A percentile compares a stretch with the other conserved stretches of the same genome.
These are phyloP conservation scores for Larimichthys polyactis DNA, from an alignment of 2,113 vertebrate species.

Conservation along the genomic window DNA sequence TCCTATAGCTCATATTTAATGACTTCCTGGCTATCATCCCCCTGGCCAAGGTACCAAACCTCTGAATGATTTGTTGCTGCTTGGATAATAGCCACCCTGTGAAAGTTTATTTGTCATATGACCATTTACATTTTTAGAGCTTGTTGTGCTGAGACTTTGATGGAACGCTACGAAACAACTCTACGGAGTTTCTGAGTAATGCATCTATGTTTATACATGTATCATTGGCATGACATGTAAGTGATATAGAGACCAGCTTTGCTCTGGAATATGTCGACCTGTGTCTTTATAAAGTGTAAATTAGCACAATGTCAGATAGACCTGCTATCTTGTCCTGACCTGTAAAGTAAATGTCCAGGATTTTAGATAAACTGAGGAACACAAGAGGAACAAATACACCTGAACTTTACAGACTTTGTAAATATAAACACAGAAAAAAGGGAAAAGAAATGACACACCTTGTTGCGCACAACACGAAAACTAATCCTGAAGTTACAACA, in stretches of 20 bases:
- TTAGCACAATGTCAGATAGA: conserved; percentile 4
- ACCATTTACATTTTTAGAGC: background rate
- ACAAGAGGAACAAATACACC: background rate
- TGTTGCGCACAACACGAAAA: background rate
- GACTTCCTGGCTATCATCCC: background rate
- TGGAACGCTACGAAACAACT: background rate
- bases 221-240: background rate
- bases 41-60: conserved; percentile 24
- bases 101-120: conserved; percentile 7
- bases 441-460: background rate
- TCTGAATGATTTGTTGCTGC: conserved; percentile 38
- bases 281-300: conserved; percentile 1
- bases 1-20: conserved; percentile 58
- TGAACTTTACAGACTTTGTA: background rate
- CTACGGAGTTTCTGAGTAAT: background rate
- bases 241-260: background rate
- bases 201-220: background rate
- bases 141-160: background rate
- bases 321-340: conserved; percentile 21
- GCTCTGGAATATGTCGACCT: background rate
- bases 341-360: background rate
- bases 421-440: background rate
- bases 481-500: background rate
- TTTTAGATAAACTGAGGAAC: background rate
- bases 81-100: conserved; percentile 20